Conservation (phyloP, 2,113 vertebrate species). For the Ancistrus triradiatus region DNA sequence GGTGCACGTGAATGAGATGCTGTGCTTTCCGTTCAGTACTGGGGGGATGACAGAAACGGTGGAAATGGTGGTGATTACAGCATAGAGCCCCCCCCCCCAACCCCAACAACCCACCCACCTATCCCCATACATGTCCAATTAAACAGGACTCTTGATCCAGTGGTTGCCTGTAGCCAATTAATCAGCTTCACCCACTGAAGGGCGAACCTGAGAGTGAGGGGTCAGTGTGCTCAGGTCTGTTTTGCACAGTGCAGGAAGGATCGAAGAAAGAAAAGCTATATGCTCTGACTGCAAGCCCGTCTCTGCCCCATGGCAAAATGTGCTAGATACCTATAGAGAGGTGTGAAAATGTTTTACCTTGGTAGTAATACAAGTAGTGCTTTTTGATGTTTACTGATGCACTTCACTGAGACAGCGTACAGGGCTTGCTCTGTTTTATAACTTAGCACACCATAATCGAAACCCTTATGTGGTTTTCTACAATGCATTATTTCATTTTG, state of each 20-base stretch:
- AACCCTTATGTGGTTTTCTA: no score
- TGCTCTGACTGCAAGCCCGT: slow-evolving; percentile 15
- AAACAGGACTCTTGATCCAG: slow-evolving; percentile 48
- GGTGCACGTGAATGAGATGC: slow-evolving; percentile 13
- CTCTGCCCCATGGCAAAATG: not conserved
- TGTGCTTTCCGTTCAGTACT: slow-evolving; percentile 26
- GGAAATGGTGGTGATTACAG: slow-evolving; percentile 41
- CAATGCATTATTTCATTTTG: no score
- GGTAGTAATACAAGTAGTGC: no score
- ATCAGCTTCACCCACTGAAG: slow-evolving; percentile 59
- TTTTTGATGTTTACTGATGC: no score
- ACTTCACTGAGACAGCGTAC: no score
- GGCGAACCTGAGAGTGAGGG: slow-evolving; percentile 56
- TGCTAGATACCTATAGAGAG: no score
- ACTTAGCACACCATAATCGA: no score
- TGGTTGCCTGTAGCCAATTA: slow-evolving; percentile 54
- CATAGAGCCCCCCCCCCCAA: slow-evolving; percentile 44
- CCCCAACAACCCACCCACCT: no score
- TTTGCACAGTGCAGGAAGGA: slow-evolving; percentile 42
- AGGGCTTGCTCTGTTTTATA: no score
- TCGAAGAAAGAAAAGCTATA: slow-evolving; percentile 20
- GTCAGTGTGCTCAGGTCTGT: slow-evolving; percentile 55
- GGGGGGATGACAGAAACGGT: slow-evolving; percentile 16
- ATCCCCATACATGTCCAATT: slow-evolving; percentile 51
- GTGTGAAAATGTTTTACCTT: no score